A percentile compares a stretch with the other conserved stretches of the same genome.
Conservation (phyloP, 2,113 vertebrate species). For the Corydoras maculifer region DNA sequence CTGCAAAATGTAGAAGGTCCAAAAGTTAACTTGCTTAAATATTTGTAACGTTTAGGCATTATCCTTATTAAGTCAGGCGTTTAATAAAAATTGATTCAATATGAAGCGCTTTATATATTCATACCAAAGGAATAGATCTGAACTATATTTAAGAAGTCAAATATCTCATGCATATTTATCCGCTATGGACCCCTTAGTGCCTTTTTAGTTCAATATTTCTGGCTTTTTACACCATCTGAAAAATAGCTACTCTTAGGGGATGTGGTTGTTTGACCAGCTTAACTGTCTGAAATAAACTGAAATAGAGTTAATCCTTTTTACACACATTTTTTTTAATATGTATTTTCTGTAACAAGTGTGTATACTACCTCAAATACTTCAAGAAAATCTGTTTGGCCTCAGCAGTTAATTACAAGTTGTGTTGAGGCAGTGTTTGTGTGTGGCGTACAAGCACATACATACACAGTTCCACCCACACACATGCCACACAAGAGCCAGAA, state of each 20-base stretch:
- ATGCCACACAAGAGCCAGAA: slow-evolving; percentile 2
- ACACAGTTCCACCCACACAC: slow-evolving; percentile 18
- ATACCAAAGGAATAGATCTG: no score
- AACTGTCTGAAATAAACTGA: neutral
- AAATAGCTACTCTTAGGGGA: slow-evolving; percentile 15
- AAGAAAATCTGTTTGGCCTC: neutral
- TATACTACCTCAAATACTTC: neutral
- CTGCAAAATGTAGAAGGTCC: no score
- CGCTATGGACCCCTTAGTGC: slow-evolving; percentile 7
- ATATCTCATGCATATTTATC: neutral
- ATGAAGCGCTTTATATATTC: no score
- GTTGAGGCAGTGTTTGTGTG: neutral
- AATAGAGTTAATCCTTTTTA: no score
- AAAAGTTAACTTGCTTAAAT: no score
- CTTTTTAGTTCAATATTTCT: slow-evolving; percentile 42
- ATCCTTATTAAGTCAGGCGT: no score
- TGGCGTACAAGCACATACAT: slow-evolving; percentile 7
- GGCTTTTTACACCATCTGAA: slow-evolving; percentile 22
- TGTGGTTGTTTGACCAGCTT: slow-evolving; percentile 1
- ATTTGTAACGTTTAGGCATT: no score
- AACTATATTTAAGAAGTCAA: no score
- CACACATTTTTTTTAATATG: no score
- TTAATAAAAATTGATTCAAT: no score
- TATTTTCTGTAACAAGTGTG: neutral
- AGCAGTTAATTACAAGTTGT: slow-evolving; percentile 6